Evolutionary conservation across 2,888 invertebrate species (phyloP), one percentile per base, ranked within the genome.

Genomic region (Mythimna loreyi): DNA sequence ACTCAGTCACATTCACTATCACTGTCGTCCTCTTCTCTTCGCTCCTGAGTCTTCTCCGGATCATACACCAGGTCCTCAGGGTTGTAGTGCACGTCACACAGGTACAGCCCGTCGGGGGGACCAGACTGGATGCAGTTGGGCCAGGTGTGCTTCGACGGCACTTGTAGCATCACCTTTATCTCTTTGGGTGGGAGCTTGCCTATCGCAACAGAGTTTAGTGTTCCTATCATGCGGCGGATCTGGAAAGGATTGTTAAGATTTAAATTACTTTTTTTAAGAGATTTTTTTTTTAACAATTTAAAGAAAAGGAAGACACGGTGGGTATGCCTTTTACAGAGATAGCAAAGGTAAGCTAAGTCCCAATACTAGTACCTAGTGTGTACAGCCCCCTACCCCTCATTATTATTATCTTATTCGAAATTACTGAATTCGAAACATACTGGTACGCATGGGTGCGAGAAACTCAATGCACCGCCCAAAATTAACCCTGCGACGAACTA

Each of bases 191-290:
- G 96, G 56, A 98, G 90, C 82, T 90, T 95, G 61, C 97, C 97
- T 72, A 90, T 90, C 8, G 97, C 98, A 1, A 97, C 96, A 7
- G 96, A 95, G 62, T 98, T 89, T 55, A 98, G 87, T 6, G 97
- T 91, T 52, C 97, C 97, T 67, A 98, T 96, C 90, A 98, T 98
- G 70, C 98, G 97, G 61, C 98, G 97, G 53, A 98, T 97, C 98
- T 98, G 92, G 55, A 93, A 92, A 83, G 13, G 11, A 6, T n/a
- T 9, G 13, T 49, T 25, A 25, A 49, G 40, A n/a, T n/a, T 45
- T 45, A 3, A 28, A 28, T 28, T 3, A 4, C 28, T 28, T 28
- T 28, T 28, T 4, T n/a, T 45, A 45, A 19, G 43, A 2, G 0
- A n/a, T 45, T 40, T 40, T 8, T 2, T n/a, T n/a, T n/a, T 40